Evolutionary conservation across 2,797 vertebrate species (phyloP).

Genomic region (Halcyon badia): DNA sequence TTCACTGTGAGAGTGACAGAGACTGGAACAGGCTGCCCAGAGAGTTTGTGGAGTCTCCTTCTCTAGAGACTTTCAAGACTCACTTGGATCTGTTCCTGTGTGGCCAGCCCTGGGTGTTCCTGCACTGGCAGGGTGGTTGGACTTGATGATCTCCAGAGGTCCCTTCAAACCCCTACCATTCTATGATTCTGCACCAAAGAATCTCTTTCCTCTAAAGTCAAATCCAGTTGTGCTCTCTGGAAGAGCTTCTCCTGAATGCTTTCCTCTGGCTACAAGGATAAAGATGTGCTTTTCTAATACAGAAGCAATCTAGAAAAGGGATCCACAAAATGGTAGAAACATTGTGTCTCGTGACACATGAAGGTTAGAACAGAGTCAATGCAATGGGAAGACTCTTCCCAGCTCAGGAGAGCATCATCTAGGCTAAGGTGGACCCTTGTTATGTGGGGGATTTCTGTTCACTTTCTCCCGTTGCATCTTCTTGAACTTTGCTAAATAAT

Average conservation of each 20-base stretch:
- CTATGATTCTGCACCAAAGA: not conserved
- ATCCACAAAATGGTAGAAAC: not conserved
- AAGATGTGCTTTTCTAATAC: not conserved
- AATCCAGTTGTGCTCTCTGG: not conserved
- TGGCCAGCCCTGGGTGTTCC: too few relatives aligned
- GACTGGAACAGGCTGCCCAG: too few relatives aligned
- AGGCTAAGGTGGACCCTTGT: not conserved
- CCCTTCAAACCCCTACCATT: too few relatives aligned
- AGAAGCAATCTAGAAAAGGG: not conserved
- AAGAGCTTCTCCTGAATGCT: not conserved
- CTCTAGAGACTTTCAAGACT: too few relatives aligned
- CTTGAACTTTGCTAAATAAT: not conserved
- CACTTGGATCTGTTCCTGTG: too few relatives aligned
- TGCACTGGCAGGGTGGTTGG: too few relatives aligned
- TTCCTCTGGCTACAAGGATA: not conserved
- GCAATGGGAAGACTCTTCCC: not conserved
- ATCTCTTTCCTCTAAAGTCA: not conserved
- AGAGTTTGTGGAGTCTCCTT: too few relatives aligned
- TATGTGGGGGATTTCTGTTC: not conserved
- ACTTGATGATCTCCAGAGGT: too few relatives aligned
- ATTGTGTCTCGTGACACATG: fast-evolving
- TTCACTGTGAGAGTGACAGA: too few relatives aligned
- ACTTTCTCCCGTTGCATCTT: not conserved
- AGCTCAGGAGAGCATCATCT: not conserved
- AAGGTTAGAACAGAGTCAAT: not conserved